These are phyloP conservation scores for Phalacrocorax brasilianus DNA, from an alignment of 2,113 vertebrate species.

Conservation along the genomic window DNA sequence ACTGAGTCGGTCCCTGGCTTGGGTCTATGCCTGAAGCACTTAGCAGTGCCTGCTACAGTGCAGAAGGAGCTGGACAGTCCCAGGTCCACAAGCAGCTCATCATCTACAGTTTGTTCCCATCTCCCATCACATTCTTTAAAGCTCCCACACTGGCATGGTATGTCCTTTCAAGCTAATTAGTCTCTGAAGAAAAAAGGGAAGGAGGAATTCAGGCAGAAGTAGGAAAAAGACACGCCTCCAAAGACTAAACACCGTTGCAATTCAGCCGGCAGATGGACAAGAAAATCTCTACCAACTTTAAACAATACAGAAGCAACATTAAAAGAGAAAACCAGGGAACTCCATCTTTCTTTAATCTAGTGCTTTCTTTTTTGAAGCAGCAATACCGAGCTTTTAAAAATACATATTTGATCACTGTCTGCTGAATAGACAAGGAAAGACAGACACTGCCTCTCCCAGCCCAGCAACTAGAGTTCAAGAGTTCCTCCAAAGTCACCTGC, in stretches of 20 bases:
- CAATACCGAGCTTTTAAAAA: background rate
- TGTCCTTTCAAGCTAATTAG: background rate
- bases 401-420: background rate
- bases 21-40: background rate
- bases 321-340: background rate
- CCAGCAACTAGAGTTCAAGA: background rate
- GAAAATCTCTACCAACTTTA: background rate
- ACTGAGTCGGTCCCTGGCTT: background rate
- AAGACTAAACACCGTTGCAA: background rate
- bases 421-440: background rate
- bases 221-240: background rate
- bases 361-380: no score
- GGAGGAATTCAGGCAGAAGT: background rate
- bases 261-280: fast-evolving
- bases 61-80: background rate
- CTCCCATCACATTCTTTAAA: background rate
- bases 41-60: background rate
- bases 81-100: background rate
- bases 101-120: background rate
- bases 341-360: background rate
- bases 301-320: background rate
- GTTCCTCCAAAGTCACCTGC: background rate
- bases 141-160: background rate
- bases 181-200: background rate
- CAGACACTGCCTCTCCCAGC: background rate